Base-by-base conservation (phyloP, 2,888 invertebrate genomes). In the Matsumyia berberina region DNA sequence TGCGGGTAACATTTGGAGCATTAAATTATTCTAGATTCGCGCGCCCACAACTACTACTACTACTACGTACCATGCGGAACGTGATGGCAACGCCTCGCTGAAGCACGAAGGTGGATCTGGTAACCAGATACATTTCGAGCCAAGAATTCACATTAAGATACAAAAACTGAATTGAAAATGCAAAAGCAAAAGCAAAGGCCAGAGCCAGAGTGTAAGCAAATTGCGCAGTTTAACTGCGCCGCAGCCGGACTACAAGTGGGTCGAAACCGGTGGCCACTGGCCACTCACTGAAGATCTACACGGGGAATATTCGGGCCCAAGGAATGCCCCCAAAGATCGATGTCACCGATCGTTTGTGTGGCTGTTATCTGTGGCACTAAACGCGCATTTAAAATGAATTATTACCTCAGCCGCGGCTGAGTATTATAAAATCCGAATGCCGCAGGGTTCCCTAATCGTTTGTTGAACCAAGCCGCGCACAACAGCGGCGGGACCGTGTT, bases 21-120 rank as follows among this genome's bases (percentile, higher is more conserved):
- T 57, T 79, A 79, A 79, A 78, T 83, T 83, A 83, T 79, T 74
- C 83, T 73, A 83, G 57, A 83, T 78, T 83, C 79, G 83, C 79
- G 73, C 67, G 42, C 73, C 57, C 83, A 62, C 83, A 69, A 42
- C 37, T 35, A 37, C 15, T 31, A 42, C 39, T 5, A 37, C 33
- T 2, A 31, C 55, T 9, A n/a, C n/a, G n/a, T n/a, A n/a, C 0
- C 17, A 29, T 15, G 17, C 49, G 37, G 17, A 53, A 67, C 46
- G 60, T 67, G 53, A 11, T 62, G 53, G 60, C 55, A 80, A 74
- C 74, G 74, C 80, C 74, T 78, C 78, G 67, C 49, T 39, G 33
- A 33, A 55, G 42, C 60, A 69, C 35, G 62, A 69, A 83, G 78
- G 83, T 73, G 79, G 49, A 62, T 83, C 82, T 51, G 24, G 66